phyloP scores from a whole-genome alignment of 2,888 invertebrate species.

The Drosophila neotestacea region DNA sequence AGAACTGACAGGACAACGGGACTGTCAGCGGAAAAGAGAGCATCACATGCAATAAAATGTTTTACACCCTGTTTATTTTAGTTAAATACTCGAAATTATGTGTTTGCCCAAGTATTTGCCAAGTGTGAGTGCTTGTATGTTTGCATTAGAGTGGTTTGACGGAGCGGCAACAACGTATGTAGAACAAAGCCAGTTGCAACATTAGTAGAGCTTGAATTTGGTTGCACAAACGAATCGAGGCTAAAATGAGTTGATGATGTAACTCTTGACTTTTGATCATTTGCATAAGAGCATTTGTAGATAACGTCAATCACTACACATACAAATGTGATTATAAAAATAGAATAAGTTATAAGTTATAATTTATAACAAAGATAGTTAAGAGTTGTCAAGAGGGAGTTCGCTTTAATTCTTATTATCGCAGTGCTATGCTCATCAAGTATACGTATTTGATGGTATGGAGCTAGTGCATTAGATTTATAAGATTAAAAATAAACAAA shows the following conservation, averaged over 20 bases:
- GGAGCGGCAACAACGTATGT: conserved; percentile 1
- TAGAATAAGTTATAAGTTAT: background rate
- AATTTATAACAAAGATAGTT: background rate
- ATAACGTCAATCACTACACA: conserved; percentile 4
- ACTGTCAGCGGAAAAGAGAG: conserved; percentile 11
- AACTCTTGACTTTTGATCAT: conserved; percentile 7
- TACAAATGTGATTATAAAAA: background rate
- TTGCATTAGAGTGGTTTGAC: conserved; percentile 34
- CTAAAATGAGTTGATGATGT: conserved; percentile 1
- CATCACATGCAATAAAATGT: conserved; percentile 75
- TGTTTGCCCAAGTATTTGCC: conserved; percentile 74
- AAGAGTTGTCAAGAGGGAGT: too few species aligned
- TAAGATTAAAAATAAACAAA: too few species aligned
- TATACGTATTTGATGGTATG: too few species aligned
- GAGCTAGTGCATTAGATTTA: too few species aligned
- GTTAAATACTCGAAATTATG: conserved; percentile 81
- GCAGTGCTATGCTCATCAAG: too few species aligned
- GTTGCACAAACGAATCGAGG: conserved; percentile 10
- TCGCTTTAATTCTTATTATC: too few species aligned
- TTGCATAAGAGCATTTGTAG: conserved; percentile 6
- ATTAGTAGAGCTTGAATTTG: conserved; percentile 15
- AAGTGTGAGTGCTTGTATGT: conserved; percentile 22
- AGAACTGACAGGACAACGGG: conserved; percentile 9
- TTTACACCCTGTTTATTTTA: conserved; percentile 81
- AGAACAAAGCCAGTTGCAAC: conserved; percentile 18